A percentile compares a stretch with the other conserved stretches of the same genome.
Conservation (phyloP, 2,797 vertebrate species). For the Mormyrus proboscirostris region DNA sequence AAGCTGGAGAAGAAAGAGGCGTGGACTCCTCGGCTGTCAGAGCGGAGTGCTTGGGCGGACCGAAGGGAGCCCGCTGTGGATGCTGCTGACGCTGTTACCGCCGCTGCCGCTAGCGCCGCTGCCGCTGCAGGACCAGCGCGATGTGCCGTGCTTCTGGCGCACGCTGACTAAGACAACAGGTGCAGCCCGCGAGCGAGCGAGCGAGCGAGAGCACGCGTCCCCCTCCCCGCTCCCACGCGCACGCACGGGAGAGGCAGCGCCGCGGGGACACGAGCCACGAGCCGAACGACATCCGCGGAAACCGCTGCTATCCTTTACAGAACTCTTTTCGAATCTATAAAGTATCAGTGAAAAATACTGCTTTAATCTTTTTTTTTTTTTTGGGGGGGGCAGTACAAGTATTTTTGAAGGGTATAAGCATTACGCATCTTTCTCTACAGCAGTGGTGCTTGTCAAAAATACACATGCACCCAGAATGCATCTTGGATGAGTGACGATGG, state of each 20-base stretch:
- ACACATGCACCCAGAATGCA: background rate
- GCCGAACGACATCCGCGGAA: background rate
- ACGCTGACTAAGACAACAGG: constrained; percentile 45
- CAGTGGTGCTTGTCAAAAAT: background rate
- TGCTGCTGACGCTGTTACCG: constrained; percentile 17
- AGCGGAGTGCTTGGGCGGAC: constrained; percentile 38
- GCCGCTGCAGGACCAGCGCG: constrained; percentile 23
- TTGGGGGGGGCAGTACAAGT: background rate
- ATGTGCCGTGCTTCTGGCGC: constrained; percentile 18
- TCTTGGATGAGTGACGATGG: background rate
- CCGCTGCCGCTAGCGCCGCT: constrained; percentile 6
- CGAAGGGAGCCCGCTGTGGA: constrained; percentile 25
- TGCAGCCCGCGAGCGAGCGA: constrained; percentile 32
- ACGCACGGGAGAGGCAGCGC: background rate
- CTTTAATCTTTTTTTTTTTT: background rate
- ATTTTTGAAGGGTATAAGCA: background rate
- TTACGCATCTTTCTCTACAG: background rate
- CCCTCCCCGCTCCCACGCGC: background rate
- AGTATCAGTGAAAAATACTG: background rate
- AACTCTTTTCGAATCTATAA: background rate
- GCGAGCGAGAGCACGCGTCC: constrained; percentile 6
- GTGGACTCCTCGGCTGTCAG: constrained; percentile 33
- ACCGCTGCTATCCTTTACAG: background rate
- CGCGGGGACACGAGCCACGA: background rate
- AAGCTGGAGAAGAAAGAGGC: constrained; percentile 24